Evolutionary conservation across 2,888 invertebrate species (phyloP), one percentile per base, ranked within the genome.

Genomic region (Boloria euphrosyne): DNA sequence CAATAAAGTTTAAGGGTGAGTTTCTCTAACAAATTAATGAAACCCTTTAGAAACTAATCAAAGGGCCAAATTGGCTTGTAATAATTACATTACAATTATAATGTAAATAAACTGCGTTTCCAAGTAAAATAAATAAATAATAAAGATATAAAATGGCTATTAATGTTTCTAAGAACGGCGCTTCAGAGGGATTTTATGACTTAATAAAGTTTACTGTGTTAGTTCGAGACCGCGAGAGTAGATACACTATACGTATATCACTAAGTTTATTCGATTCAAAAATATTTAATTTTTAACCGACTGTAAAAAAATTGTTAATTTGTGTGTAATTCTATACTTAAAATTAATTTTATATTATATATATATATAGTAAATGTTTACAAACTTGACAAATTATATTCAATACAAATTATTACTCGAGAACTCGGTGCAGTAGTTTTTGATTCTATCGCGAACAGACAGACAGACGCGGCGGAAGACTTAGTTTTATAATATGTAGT

Each of bases 61-160:
- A 59, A 13, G 49, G 31, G 31, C 57, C 31, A 54, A 68, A 65
- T 69, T 63, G 57, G 49, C 49, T 51, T 47, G n/a, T 65, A 58
- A 71, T 79, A 78, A 76, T 72, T 67, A 70, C 75, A 81, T 82
- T 79, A 71, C 74, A 72, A 73, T 80, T 82, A 81, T 81, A 81
- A 79, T 80, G 71, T 73, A 75, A 76, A 81, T 79, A 79, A 78
- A 76, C 75, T 73, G 71, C 74, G 74, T 63, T 78, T 78, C 78
- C 74, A 63, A 69, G 75, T 77, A 78, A 75, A 76, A 77, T 78
- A 79, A 78, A 79, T 77, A 78, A 78, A 79, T 77, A 73, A 74
- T 79, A 78, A 78, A 78, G 54, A 46, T 66, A 74, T 76, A 76
- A 76, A 76, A 74, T 59, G 68, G 75, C 74, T 75, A 78, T 79